Evolutionary conservation across 2,113 vertebrate genomes (phyloP).

Genomic region (Danionella cerebrum): DNA sequence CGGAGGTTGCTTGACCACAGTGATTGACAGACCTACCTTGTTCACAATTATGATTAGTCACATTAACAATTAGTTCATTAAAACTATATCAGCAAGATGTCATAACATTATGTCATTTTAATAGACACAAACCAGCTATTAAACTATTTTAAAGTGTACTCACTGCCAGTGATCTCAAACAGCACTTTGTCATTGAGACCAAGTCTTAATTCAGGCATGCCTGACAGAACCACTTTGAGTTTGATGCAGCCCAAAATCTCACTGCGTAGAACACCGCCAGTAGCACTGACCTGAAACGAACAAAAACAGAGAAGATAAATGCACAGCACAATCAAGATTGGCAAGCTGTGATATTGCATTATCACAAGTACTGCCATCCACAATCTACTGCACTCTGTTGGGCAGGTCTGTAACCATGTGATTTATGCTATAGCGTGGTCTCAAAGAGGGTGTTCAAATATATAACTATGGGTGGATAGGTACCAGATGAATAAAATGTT

Average conservation of each 20-base stretch:
- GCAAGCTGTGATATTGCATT: not conserved
- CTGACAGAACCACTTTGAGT: conserved; percentile 82
- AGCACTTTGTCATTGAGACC: conserved; percentile 88
- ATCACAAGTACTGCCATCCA: conserved; percentile 7
- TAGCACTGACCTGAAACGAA: conserved; percentile 72
- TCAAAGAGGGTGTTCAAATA: not conserved
- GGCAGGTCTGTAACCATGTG: not conserved
- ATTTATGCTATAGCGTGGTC: conserved; percentile 3
- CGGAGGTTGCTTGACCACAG: too few species aligned
- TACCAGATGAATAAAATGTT: conserved; percentile 13
- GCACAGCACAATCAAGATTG: not conserved
- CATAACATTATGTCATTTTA: too few species aligned
- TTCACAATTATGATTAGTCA: too few species aligned
- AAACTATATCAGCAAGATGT: too few species aligned
- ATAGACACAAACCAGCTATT: too few species aligned
- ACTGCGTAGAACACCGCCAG: conserved; percentile 77
- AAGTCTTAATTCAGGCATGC: conserved; percentile 85
- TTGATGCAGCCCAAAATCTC: conserved; percentile 83
- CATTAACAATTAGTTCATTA: too few species aligned
- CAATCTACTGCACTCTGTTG: not conserved
- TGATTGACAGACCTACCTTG: too few species aligned
- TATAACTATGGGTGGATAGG: not conserved
- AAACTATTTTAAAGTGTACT: conserved; percentile 55
- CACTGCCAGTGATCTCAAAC: conserved; percentile 86
- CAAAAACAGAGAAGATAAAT: conserved; percentile 3